phyloP scores from a whole-genome alignment of 2,113 vertebrate genomes.

The Cebidichthys violaceus region DNA sequence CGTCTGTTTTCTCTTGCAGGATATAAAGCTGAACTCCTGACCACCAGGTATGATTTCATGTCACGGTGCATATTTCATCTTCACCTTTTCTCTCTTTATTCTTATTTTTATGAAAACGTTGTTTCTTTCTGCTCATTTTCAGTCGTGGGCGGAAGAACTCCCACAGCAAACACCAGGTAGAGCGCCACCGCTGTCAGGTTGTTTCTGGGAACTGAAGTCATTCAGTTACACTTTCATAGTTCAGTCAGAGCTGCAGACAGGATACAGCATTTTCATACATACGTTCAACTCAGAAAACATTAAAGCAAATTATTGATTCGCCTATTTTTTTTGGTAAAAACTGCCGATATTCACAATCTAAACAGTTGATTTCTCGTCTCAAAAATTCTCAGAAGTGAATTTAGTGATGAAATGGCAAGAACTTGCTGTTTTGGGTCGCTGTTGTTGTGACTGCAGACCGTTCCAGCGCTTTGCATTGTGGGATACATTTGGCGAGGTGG shows the following conservation, averaged over 20 bases:
- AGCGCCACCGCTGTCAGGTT: conserved; percentile 48
- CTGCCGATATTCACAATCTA: too few species aligned
- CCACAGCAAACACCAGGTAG: conserved; percentile 97
- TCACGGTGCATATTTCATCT: background rate
- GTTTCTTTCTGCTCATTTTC: conserved; percentile 37
- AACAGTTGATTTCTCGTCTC: background rate
- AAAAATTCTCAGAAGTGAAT: background rate
- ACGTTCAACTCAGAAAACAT: too few species aligned
- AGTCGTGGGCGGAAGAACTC: conserved; percentile 98
- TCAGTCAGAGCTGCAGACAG: background rate
- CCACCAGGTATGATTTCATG: conserved; percentile 70
- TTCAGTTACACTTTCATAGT: background rate
- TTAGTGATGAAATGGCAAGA: background rate
- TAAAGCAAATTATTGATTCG: too few species aligned
- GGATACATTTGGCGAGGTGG: background rate
- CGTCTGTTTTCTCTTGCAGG: conserved; percentile 48
- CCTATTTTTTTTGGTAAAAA: background rate
- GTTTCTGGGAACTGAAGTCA: background rate
- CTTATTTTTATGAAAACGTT: background rate
- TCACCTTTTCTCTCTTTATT: background rate
- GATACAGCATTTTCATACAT: too few species aligned
- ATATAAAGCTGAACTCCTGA: conserved; percentile 79
- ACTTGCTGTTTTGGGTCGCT: too few species aligned
- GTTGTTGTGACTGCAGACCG: too few species aligned
- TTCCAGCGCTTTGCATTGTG: background rate